phyloP scores from a whole-genome alignment of 2,888 invertebrate genomes.

The Heliconius erato region DNA sequence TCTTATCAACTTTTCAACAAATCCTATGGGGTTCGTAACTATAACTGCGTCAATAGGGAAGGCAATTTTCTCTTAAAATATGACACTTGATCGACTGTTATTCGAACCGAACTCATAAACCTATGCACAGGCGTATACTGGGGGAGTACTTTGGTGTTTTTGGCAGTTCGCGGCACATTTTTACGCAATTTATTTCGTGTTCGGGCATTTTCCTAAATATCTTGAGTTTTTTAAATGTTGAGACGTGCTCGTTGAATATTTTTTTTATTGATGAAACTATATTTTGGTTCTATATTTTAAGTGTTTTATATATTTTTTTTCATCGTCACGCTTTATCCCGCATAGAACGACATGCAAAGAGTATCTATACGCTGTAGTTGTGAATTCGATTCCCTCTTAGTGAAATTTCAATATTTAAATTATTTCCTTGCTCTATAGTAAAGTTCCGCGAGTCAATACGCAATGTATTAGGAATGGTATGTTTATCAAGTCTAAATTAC shows the following conservation, averaged over 20 bases:
- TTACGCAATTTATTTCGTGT: background rate
- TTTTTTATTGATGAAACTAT: background rate
- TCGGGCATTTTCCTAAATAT: constrained; percentile 1
- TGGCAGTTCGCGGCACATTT: background rate
- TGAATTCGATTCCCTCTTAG: background rate
- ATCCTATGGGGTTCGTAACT: background rate
- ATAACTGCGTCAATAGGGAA: background rate
- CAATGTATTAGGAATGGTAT: background rate
- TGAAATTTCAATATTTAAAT: constrained; percentile 3
- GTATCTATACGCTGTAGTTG: background rate
- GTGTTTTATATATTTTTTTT: background rate
- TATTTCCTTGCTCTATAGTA: background rate
- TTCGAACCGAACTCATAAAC: background rate
- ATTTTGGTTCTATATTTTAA: background rate
- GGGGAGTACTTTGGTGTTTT: background rate
- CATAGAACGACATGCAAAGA: background rate
- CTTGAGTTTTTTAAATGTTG: background rate
- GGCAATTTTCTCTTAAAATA: constrained; percentile 2
- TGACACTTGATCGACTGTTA: background rate
- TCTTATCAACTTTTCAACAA: too few species aligned
- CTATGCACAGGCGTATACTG: background rate
- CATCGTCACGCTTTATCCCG: background rate
- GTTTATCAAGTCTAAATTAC: too few species aligned
- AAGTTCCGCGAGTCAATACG: background rate
- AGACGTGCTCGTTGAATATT: background rate